A percentile compares a stretch with the other conserved stretches of the same genome.
Conservation (phyloP, 2,797 vertebrate species). For the Argyrosomus regius region DNA sequence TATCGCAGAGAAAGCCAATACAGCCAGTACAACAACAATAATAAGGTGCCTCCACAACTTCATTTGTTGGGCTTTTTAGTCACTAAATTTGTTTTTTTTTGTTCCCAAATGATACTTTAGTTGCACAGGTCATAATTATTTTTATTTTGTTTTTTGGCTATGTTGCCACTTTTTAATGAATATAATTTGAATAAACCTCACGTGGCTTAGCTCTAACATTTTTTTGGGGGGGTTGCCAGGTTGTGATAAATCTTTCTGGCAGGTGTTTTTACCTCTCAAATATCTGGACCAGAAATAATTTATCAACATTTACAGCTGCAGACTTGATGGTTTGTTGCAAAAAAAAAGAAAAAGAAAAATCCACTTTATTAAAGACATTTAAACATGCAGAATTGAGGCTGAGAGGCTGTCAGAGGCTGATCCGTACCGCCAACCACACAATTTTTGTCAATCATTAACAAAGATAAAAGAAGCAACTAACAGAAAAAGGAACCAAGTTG, state of each 20-base stretch:
- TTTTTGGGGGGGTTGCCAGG: not conserved
- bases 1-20: slow-evolving; percentile 11
- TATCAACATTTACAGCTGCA: not conserved
- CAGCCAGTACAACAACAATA: slow-evolving; percentile 11
- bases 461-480: too few relatives aligned
- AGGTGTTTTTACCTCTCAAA: not conserved
- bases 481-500: too few relatives aligned
- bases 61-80: not conserved
- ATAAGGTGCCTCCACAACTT: slow-evolving; percentile 4
- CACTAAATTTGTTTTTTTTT: not conserved
- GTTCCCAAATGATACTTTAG: not conserved
- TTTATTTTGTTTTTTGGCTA: not conserved
- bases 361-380: not conserved
- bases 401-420: too few relatives aligned
- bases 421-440: too few relatives aligned
- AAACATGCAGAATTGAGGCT: not conserved
- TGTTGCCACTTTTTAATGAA: not conserved
- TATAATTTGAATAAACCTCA: too few relatives aligned
- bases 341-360: not conserved
- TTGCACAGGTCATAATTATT: not conserved
- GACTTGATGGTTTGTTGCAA: not conserved
- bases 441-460: too few relatives aligned
- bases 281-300: not conserved
- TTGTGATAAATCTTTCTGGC: slow-evolving; percentile 2
- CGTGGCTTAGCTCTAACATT: too few relatives aligned